Base-by-base conservation (phyloP, 2,797 vertebrate genomes). In the Sylvia borin region DNA sequence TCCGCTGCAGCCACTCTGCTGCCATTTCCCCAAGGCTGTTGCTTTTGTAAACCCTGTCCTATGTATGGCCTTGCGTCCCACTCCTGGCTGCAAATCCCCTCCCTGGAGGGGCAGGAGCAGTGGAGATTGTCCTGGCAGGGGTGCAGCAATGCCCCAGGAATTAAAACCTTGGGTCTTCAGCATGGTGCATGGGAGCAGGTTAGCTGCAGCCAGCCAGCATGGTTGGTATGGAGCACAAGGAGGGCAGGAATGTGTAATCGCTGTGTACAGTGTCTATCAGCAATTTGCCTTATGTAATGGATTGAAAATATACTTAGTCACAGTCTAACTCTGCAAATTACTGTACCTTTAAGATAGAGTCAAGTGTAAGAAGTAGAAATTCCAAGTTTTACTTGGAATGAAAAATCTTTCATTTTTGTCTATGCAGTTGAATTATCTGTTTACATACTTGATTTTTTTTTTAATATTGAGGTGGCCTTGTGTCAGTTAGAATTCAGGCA, bases 101-200 rank as follows among this genome's bases (percentile, higher is more conserved):
- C 21, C 19, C 10, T 0, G 1, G 36, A 42, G 43, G 13, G 26
- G 7, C 3, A 5, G 48, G 67, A 40, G 2, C 2, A 1, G 16
- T 61, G 38, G 42, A 36, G 8, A 3, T 87, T 47, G 6, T 60
- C n/a, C 3, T 0, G 2, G 2, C 48, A 60, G 58, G 66, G 34
- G 21, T 76, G 42, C 26, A 16, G 54, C 45, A 53, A 3, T 40
- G 25, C 32, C 22, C 2, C 2, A 4, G 55, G 48, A 70, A 42
- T 85, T 5, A 40, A 77, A 67, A 20, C 26, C 8, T 1, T 29
- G 64, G 15, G 55, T 79, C 57, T 75, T 64, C 2, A 36, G 34
- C 6, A 0, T 15, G 26, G 26, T 51, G 19, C 7, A 2, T 2
- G 2, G 76, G 16, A 68, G 48, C 34, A 24, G 54, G 14, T 80